Conservation (phyloP, 1,140 invertebrate species). For the Drosophila sucinea region DNA sequence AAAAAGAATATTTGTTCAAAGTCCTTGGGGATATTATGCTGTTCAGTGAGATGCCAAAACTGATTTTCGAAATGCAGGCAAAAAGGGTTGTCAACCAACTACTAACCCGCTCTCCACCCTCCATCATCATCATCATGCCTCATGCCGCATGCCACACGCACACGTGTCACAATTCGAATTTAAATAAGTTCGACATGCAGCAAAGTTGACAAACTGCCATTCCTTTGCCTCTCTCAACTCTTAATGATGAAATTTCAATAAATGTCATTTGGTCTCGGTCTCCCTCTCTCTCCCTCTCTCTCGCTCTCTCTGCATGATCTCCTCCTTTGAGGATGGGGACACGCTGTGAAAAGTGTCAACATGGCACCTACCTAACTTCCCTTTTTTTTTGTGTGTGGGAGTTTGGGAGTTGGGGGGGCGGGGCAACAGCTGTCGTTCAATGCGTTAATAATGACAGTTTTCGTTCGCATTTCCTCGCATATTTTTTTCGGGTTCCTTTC, state of each 20-base stretch:
- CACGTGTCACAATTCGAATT: constrained; percentile 67
- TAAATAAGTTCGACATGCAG: constrained; percentile 70
- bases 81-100: constrained; percentile 59
- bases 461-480: constrained; percentile 13
- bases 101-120: constrained; percentile 31
- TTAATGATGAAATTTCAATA: constrained; percentile 82
- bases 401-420: not conserved
- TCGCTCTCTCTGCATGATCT: not conserved
- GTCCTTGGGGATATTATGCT: constrained; percentile 78
- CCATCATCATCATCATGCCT: too few species aligned
- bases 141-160: constrained; percentile 28
- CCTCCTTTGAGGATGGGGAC: too few species aligned
- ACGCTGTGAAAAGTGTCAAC: constrained; percentile 64
- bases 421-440: constrained; percentile 70
- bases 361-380: constrained; percentile 54
- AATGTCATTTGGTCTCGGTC: constrained; percentile 74
- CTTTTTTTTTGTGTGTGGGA: constrained; percentile 3
- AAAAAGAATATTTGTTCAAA: constrained; percentile 4
- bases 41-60: constrained; percentile 73
- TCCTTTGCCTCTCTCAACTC: constrained; percentile 1
- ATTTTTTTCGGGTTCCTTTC: not conserved
- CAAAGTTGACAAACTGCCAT: constrained; percentile 65
- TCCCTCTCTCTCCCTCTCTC: not conserved
- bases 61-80: constrained; percentile 52
- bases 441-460: constrained; percentile 82